Percentiles rank a stretch among this genome's conserved stretches.
Evolutionary conservation across 2,797 vertebrate species (phyloP).

Genomic region (Acanthurus lineatus): DNA sequence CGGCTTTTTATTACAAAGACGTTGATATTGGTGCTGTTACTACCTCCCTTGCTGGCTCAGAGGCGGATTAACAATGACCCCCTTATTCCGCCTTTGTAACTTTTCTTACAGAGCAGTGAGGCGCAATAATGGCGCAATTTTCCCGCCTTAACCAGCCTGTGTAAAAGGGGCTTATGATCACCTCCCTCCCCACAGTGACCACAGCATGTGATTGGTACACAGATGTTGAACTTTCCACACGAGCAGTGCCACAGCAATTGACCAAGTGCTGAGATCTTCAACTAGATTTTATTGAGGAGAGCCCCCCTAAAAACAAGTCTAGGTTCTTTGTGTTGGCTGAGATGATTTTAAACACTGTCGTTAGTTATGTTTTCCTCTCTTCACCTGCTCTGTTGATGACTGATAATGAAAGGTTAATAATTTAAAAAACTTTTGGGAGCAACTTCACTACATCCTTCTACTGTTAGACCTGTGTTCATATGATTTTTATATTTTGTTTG

Average conservation of each 20-base stretch:
- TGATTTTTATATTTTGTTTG: slow-evolving; percentile 4
- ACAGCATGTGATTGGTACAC: slow-evolving; percentile 44
- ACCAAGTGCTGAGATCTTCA: slow-evolving; percentile 56
- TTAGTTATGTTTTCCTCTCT: slow-evolving; percentile 3
- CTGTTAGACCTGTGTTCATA: slow-evolving; percentile 29
- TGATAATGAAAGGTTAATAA: slow-evolving; percentile 40
- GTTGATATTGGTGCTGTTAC: no score
- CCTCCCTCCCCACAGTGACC: slow-evolving; percentile 27
- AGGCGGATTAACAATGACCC: no score
- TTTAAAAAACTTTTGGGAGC: slow-evolving; percentile 33
- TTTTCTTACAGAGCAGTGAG: no score
- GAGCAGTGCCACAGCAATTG: slow-evolving; percentile 43
- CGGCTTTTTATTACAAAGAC: no score
- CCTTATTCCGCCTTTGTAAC: no score
- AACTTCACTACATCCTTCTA: slow-evolving; percentile 26
- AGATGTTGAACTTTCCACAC: slow-evolving; percentile 38
- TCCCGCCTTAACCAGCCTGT: no score
- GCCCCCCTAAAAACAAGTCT: slow-evolving; percentile 32
- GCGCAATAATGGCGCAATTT: no score
- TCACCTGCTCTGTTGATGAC: slow-evolving; percentile 31
- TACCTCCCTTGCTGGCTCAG: no score
- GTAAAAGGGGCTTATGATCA: slow-evolving; percentile 5
- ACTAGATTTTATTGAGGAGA: slow-evolving; percentile 36
- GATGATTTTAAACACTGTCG: slow-evolving; percentile 55
- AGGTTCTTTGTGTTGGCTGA: slow-evolving; percentile 22